phyloP scores from a whole-genome alignment of 1,140 invertebrate genomes.

The Spodoptera frugiperda region DNA sequence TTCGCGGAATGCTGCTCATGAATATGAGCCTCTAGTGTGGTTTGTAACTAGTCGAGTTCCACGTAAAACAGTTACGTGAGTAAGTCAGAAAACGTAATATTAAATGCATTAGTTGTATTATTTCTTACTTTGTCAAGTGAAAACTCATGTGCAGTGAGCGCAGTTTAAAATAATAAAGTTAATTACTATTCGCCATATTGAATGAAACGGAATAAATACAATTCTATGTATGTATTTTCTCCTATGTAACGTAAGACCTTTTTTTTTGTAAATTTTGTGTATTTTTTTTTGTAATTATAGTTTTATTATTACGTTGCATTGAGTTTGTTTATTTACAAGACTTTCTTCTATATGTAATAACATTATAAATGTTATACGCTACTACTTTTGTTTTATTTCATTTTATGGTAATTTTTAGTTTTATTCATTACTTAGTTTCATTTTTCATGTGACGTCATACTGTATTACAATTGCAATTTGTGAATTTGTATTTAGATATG shows the following conservation, averaged over 20 bases:
- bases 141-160: no score
- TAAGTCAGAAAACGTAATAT: no score
- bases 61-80: no score
- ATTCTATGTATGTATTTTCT: conserved; percentile 36
- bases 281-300: conserved; percentile 45
- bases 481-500: no score
- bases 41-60: no score
- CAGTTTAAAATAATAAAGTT: neutral
- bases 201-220: conserved; percentile 2
- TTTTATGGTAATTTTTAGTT: neutral
- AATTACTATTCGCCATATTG: neutral
- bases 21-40: no score
- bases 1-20: no score
- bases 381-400: conserved; percentile 29
- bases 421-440: neutral
- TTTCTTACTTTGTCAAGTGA: no score
- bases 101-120: no score
- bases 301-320: conserved; percentile 47
- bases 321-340: conserved; percentile 47
- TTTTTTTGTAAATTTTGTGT: conserved; percentile 47
- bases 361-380: conserved; percentile 46
- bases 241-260: conserved; percentile 29
- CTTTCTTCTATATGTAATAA: conserved; percentile 40
- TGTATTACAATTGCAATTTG: no score
- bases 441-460: neutral